Percentiles rank a stretch among this genome's conserved stretches.
Conservation (phyloP, 92 coral and sea anemone genomes). For the Porites divaricata region DNA sequence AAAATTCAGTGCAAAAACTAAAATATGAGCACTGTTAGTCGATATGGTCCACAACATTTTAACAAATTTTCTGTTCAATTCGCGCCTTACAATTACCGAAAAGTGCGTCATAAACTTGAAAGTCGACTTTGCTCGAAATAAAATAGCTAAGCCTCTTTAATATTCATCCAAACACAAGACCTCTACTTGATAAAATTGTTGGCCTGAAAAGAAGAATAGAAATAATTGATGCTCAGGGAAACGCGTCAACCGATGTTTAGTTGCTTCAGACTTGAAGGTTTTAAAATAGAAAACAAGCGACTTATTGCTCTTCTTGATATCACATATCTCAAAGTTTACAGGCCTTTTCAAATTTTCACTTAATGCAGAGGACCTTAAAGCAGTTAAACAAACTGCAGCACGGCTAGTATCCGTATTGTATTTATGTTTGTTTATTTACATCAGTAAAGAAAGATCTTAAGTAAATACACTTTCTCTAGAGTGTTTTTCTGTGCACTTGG, state of each 20-base stretch:
- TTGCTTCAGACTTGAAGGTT: not conserved
- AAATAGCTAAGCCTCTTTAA: not conserved
- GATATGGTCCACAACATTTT: not conserved
- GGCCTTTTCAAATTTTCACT: slow-evolving; percentile 13
- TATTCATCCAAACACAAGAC: not conserved
- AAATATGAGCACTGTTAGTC: not conserved
- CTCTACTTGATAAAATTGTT: not conserved
- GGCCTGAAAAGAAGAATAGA: not conserved
- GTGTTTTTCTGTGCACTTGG: slow-evolving; percentile 6
- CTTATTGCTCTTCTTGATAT: not conserved
- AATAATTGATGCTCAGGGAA: not conserved
- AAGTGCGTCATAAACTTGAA: slow-evolving; percentile 31
- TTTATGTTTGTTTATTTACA: slow-evolving; percentile 16
- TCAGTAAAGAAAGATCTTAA: slow-evolving; percentile 6
- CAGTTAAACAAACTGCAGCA: slow-evolving; percentile 2
- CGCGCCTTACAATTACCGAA: slow-evolving; percentile 7
- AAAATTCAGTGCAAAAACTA: not conserved
- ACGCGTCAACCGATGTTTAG: not conserved
- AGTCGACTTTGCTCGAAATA: not conserved
- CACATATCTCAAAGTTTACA: not conserved
- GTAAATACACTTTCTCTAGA: not conserved
- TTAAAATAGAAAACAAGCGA: not conserved
- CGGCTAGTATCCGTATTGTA: not conserved
- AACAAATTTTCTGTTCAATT: not conserved
- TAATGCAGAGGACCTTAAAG: slow-evolving; percentile 10